A percentile compares a stretch with the other conserved stretches of the same genome.
Conservation (phyloP, 2,888 invertebrate species). For the Cartodere bifasciata region DNA sequence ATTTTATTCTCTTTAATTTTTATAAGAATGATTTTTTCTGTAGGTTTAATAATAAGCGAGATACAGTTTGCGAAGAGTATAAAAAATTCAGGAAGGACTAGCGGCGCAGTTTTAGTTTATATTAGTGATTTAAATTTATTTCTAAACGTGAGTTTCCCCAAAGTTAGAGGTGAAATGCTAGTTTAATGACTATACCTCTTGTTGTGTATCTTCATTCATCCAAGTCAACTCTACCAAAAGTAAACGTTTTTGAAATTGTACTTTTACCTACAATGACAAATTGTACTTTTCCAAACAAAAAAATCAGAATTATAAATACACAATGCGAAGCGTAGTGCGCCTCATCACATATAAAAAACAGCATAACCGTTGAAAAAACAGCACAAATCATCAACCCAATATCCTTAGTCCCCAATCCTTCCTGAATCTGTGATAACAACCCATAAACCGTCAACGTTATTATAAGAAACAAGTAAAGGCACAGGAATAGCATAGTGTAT, state of each 20-base stretch:
- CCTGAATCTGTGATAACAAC: conserved; percentile 57
- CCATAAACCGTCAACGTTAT: conserved; percentile 66
- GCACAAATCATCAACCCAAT: conserved; percentile 57
- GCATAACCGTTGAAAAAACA: conserved; percentile 46
- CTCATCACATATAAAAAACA: conserved; percentile 64
- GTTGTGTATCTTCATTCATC: conserved; percentile 66
- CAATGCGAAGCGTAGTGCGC: conserved; percentile 62
- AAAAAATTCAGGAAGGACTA: no score
- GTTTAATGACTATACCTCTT: conserved; percentile 39
- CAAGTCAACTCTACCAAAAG: conserved; percentile 59
- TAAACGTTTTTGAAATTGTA: conserved; percentile 61
- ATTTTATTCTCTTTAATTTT: no score
- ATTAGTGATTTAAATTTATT: no score
- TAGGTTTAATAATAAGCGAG: no score
- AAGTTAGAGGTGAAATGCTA: conserved; percentile 2
- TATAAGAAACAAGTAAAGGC: conserved; percentile 55
- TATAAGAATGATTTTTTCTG: no score
- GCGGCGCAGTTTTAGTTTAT: no score
- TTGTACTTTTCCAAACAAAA: background rate
- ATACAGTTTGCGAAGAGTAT: no score
- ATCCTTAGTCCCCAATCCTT: conserved; percentile 59
- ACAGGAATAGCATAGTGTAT: conserved; percentile 55
- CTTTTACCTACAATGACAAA: conserved; percentile 40
- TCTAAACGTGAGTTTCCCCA: no score
- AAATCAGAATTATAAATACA: conserved; percentile 34